phyloP scores from a whole-genome alignment of 37 sponge, comb jelly and placozoan species.

The Agelas oroides region DNA sequence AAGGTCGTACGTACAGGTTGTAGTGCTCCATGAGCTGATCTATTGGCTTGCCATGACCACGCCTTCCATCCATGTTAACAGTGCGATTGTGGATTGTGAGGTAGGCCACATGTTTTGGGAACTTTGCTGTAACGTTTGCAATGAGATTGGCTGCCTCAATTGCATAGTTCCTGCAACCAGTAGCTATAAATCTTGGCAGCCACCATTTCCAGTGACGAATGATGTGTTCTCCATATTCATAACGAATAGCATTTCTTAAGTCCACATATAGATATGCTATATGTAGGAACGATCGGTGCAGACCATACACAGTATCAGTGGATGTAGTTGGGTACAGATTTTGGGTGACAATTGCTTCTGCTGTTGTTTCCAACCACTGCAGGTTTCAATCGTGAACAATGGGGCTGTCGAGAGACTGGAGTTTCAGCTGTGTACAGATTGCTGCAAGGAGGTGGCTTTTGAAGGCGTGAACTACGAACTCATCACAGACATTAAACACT shows the following conservation, averaged over 20 bases:
- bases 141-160: too few relatives aligned
- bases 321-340: neutral
- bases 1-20: conserved; percentile 1
- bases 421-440: neutral
- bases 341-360: neutral
- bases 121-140: conserved; percentile 13
- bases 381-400: neutral
- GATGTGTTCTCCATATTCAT: conserved; percentile 23
- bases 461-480: conserved; percentile 10
- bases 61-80: conserved; percentile 30
- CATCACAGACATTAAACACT: conserved; percentile 26
- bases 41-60: conserved; percentile 33
- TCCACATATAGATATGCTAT: conserved; percentile 6
- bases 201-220: conserved; percentile 30
- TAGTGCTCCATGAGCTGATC: conserved; percentile 35
- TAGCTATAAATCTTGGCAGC: conserved; percentile 23
- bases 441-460: conserved; percentile 22
- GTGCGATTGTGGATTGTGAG: conserved; percentile 33
- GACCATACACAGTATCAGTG: neutral
- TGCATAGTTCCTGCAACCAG: conserved; percentile 26
- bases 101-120: conserved; percentile 42
- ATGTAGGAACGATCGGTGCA: conserved; percentile 10
- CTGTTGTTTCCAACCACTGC: conserved; percentile 8
- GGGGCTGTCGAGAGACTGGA: neutral
- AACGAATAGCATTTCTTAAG: conserved; percentile 19